phyloP scores from a whole-genome alignment of 64 coral and sea anemone genomes.

The Dendrophyllia cribrosa region DNA sequence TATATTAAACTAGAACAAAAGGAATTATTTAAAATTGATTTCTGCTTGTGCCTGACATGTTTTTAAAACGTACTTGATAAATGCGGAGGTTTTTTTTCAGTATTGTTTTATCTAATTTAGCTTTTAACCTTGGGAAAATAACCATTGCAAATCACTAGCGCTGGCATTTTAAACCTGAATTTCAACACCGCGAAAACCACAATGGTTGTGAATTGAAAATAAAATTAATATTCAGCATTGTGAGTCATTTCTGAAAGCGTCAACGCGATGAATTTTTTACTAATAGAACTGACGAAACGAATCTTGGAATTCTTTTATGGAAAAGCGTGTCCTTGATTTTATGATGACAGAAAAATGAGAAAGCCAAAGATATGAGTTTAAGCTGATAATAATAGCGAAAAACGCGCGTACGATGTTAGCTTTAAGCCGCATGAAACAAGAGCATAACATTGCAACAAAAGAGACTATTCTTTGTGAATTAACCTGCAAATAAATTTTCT shows the following conservation, averaged over 20 bases:
- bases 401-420: not conserved
- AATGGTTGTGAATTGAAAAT: not conserved
- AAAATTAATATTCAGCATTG: conserved; percentile 34
- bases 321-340: too few relatives aligned
- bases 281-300: conserved; percentile 11
- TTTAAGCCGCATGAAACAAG: not conserved
- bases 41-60: not conserved
- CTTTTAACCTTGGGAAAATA: not conserved
- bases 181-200: not conserved
- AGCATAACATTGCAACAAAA: conserved; percentile 4
- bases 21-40: not conserved
- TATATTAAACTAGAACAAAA: not conserved
- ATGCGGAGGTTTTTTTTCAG: not conserved
- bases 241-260: not conserved
- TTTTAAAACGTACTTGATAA: not conserved
- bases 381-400: not conserved
- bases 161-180: conserved; percentile 1
- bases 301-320: too few relatives aligned
- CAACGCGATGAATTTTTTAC: conserved; percentile 10
- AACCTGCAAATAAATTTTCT: not conserved
- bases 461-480: not conserved
- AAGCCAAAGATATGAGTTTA: not conserved
- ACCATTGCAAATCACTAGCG: not conserved
- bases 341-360: not conserved
- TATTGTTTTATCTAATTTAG: not conserved